Conservation (phyloP, 2,797 vertebrate genomes). For the Selene dorsalis region DNA sequence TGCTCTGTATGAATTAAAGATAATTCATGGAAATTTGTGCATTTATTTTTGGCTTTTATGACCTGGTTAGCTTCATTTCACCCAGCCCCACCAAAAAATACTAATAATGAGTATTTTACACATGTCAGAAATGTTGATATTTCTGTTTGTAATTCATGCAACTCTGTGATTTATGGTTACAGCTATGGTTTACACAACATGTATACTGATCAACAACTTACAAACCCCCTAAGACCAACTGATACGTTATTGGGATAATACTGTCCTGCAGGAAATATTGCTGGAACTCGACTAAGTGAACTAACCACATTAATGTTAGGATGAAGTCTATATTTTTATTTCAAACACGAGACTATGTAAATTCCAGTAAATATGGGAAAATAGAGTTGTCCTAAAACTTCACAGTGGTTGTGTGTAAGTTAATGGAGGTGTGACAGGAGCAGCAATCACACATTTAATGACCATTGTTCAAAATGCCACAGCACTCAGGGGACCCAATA, state of each 20-base stretch:
- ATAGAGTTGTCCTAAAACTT: background rate
- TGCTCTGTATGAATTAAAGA: background rate
- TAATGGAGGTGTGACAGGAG: background rate
- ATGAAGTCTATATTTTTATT: background rate
- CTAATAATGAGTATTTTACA: background rate
- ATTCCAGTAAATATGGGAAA: background rate
- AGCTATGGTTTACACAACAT: no score
- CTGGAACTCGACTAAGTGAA: no score
- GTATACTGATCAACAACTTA: no score
- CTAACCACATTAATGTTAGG: no score
- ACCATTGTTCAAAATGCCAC: background rate
- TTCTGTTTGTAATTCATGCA: conserved; percentile 1
- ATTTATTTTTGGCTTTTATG: conserved; percentile 16
- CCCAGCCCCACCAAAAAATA: background rate
- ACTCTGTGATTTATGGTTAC: background rate
- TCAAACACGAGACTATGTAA: background rate
- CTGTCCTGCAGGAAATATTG: no score
- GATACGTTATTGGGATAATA: no score
- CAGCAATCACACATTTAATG: conserved; percentile 14
- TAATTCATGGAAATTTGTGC: background rate
- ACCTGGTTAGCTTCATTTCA: background rate
- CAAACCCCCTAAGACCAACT: no score
- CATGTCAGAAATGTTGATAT: background rate
- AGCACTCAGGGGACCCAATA: background rate
- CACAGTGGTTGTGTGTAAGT: background rate